These are phyloP conservation scores for Acleris emargana DNA, from an alignment of 2,888 invertebrate genomes.

Conservation along the genomic window DNA sequence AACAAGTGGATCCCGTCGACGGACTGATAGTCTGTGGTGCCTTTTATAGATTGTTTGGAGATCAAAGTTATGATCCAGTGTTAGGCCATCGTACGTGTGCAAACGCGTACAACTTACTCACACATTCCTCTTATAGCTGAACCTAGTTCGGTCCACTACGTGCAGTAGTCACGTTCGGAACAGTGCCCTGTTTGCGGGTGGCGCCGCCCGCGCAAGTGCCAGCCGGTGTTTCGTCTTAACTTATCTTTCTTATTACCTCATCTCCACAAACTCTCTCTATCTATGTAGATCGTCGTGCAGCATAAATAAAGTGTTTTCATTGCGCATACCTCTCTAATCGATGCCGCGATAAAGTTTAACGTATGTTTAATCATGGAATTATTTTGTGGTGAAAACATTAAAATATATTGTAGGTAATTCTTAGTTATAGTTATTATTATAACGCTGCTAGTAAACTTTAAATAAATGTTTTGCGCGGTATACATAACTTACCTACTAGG, in stretches of 20 bases:
- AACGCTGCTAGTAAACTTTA: too few species aligned
- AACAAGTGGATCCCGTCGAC: neutral
- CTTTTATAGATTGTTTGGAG: too few species aligned
- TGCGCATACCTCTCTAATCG: slow-evolving; percentile 61
- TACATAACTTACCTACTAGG: too few species aligned
- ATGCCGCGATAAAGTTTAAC: slow-evolving; percentile 52
- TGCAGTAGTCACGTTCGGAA: slow-evolving; percentile 70
- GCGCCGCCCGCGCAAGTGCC: slow-evolving; percentile 38
- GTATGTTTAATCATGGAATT: slow-evolving; percentile 54
- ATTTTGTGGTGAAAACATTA: slow-evolving; percentile 52
- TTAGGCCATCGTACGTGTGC: slow-evolving; percentile 52
- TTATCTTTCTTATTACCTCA: slow-evolving; percentile 56
- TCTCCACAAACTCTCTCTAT: slow-evolving; percentile 55
- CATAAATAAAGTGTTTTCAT: slow-evolving; percentile 74
- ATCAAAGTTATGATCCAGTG: too few species aligned
- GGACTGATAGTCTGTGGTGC: slow-evolving; percentile 12
- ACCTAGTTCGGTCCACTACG: slow-evolving; percentile 51
- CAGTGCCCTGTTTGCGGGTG: slow-evolving; percentile 38
- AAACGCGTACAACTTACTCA: slow-evolving; percentile 47
- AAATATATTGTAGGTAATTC: too few species aligned
- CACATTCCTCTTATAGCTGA: slow-evolving; percentile 57
- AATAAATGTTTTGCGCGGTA: too few species aligned
- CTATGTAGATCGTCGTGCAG: slow-evolving; percentile 71
- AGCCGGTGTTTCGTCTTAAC: slow-evolving; percentile 50
- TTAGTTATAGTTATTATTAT: too few species aligned